Evolutionary conservation across 2,113 vertebrate genomes (phyloP).

Genomic region (Corythoichthys haematopterus): DNA sequence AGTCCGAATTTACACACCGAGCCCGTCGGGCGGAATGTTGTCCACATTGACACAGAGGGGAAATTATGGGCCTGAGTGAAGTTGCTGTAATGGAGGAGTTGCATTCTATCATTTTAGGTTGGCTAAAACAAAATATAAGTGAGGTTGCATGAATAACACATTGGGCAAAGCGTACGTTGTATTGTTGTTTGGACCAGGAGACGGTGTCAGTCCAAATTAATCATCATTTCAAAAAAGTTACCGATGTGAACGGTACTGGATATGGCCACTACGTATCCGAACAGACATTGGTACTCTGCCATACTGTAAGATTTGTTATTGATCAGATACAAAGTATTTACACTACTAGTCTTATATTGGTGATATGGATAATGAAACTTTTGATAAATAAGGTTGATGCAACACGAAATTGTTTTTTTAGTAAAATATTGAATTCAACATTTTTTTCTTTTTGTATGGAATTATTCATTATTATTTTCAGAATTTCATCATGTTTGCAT

Average conservation of each 20-base stretch:
- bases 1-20: constrained; percentile 56
- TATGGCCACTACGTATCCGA: background rate
- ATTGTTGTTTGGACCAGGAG: background rate
- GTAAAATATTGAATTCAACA: too few species aligned
- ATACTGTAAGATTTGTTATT: background rate
- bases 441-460: too few species aligned
- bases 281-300: background rate
- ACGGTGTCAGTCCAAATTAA: background rate
- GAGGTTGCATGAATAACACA: constrained; percentile 27
- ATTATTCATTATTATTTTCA: too few species aligned
- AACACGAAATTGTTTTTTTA: too few species aligned
- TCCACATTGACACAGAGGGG: constrained; percentile 44
- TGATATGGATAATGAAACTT: too few species aligned
- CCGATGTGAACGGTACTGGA: background rate
- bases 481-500: too few species aligned
- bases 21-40: constrained; percentile 44
- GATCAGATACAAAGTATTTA: background rate
- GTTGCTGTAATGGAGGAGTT: constrained; percentile 43
- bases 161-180: constrained; percentile 18
- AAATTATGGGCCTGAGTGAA: constrained; percentile 42
- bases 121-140: constrained; percentile 37
- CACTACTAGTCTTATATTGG: too few species aligned
- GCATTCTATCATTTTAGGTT: constrained; percentile 47
- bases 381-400: too few species aligned
- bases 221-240: background rate